phyloP scores from a whole-genome alignment of 2,113 vertebrate species.

The Psephotus haematonotus region DNA sequence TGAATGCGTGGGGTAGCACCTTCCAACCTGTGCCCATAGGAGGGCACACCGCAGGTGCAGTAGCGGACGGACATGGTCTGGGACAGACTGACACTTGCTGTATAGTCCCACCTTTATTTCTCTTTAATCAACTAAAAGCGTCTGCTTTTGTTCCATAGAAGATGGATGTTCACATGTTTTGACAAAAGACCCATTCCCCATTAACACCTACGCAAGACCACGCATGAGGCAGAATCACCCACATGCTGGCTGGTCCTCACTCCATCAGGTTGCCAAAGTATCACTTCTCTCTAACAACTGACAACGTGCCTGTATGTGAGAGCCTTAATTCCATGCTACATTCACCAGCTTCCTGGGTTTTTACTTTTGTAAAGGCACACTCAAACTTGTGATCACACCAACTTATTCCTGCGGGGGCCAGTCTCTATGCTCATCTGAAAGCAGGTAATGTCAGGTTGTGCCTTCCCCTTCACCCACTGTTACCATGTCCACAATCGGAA shows the following conservation, averaged over 20 bases:
- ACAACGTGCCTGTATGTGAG: fast-evolving
- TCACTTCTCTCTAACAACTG: background rate
- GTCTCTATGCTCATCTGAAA: background rate
- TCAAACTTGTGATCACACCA: background rate
- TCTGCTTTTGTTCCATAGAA: background rate
- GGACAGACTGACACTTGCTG: background rate
- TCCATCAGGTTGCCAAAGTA: background rate
- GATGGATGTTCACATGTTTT: background rate
- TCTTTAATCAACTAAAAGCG: background rate
- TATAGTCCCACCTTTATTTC: background rate
- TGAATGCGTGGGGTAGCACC: background rate
- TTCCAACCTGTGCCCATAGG: fast-evolving
- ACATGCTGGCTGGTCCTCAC: fast-evolving
- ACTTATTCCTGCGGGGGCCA: fast-evolving
- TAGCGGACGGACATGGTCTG: fast-evolving
- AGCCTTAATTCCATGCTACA: background rate
- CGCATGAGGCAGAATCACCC: fast-evolving
- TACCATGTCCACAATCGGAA: background rate
- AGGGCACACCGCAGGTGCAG: background rate
- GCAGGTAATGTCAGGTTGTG: background rate
- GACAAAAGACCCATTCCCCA: background rate
- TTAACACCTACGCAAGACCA: background rate
- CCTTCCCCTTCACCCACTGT: background rate
- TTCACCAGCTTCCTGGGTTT: background rate
- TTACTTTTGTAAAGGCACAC: background rate